These are phyloP conservation scores for Elmis aenea DNA, from an alignment of 2,888 invertebrate genomes.

Conservation along the genomic window DNA sequence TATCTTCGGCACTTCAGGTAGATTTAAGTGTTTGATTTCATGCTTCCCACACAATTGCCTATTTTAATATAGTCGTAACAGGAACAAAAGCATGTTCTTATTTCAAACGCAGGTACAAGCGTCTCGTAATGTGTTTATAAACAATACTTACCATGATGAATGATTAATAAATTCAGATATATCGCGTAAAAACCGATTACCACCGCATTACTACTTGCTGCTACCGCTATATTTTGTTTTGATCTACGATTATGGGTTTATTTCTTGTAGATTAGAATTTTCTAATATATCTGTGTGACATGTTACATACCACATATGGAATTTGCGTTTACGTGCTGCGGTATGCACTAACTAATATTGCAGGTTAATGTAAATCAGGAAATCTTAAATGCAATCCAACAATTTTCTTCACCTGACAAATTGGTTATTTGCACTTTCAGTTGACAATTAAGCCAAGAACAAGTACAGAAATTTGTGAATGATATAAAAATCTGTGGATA, in stretches of 20 bases:
- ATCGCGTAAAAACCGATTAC: slow-evolving; percentile 22
- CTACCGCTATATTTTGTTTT: slow-evolving; percentile 21
- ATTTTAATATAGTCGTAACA: slow-evolving; percentile 6
- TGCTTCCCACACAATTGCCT: slow-evolving; percentile 7
- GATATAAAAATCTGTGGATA: no score
- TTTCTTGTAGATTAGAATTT: slow-evolving; percentile 17
- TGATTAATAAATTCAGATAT: slow-evolving; percentile 27
- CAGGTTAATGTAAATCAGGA: no score
- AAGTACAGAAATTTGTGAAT: no score
- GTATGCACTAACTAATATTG: no score
- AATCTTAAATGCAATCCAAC: no score
- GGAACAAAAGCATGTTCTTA: slow-evolving; percentile 9
- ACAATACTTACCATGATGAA: slow-evolving; percentile 29
- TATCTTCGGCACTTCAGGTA: slow-evolving; percentile 22
- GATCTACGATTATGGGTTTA: slow-evolving; percentile 22
- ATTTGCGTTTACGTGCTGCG: no score
- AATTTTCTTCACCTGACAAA: no score
- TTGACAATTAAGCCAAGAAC: no score
- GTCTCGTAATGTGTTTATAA: slow-evolving; percentile 27
- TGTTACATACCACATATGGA: no score
- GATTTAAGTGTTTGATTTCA: slow-evolving; percentile 16
- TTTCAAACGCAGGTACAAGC: slow-evolving; percentile 18
- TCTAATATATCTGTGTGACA: slow-evolving; percentile 9
- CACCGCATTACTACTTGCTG: slow-evolving; percentile 15
- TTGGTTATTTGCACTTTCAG: no score